Evolutionary conservation across 2,113 vertebrate genomes (phyloP).

Genomic region (Deroptyus accipitrinus): DNA sequence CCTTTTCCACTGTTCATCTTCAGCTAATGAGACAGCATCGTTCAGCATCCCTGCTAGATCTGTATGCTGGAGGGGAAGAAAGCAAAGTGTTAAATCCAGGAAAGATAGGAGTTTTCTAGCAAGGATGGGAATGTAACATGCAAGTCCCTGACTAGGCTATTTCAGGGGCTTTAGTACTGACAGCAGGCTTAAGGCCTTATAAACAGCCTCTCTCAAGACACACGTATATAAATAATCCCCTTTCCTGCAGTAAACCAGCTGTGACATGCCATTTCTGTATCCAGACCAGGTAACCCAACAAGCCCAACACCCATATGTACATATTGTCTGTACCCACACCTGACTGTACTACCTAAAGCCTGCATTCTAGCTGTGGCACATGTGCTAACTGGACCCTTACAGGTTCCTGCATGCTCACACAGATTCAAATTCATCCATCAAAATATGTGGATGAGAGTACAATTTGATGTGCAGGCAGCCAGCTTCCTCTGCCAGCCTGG

Average conservation of each 20-base stretch:
- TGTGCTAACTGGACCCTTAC: not conserved
- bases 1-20: slow-evolving; percentile 83
- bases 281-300: not conserved
- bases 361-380: not conserved
- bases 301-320: accelerated
- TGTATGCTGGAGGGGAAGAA: not conserved
- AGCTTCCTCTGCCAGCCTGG: not conserved
- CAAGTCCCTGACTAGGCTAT: not conserved
- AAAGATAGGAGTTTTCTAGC: not conserved
- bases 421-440: not conserved
- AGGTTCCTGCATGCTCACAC: not conserved
- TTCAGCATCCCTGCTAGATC: slow-evolving; percentile 63
- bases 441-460: not conserved
- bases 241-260: not conserved
- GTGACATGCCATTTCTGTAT: not conserved
- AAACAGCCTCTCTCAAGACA: not conserved
- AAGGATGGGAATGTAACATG: not conserved
- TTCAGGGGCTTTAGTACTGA: not conserved
- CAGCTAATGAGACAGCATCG: slow-evolving; percentile 28
- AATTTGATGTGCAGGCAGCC: not conserved
- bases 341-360: accelerated
- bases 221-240: not conserved
- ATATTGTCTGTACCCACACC: not conserved
- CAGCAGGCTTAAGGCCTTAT: not conserved
- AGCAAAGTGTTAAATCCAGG: not conserved